Percentiles rank a stretch among this genome's conserved stretches.
Evolutionary conservation across 2,797 vertebrate species (phyloP).

Genomic region (Catharus ustulatus): DNA sequence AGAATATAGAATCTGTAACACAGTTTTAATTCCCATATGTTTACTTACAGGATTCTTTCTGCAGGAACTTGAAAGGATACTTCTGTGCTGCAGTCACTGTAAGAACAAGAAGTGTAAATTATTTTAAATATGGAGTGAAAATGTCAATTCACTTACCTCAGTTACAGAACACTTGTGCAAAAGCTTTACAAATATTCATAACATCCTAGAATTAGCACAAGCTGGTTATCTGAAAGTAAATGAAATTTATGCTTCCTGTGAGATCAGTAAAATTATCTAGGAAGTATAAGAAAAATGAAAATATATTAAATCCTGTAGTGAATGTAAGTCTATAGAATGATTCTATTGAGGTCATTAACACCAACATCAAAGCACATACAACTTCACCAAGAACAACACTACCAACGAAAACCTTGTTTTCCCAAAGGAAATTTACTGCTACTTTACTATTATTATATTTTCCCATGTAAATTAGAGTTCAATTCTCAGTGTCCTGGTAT

Average conservation of each 20-base stretch:
- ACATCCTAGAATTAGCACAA: not conserved
- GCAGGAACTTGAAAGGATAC: not conserved
- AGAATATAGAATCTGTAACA: not conserved
- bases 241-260: not conserved
- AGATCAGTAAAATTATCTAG: slow-evolving; percentile 5
- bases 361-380: not conserved
- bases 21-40: not conserved
- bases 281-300: slow-evolving; percentile 20
- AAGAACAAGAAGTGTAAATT: not conserved
- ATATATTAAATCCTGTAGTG: not conserved
- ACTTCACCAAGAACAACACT: not conserved
- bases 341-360: not conserved
- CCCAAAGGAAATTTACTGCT: slow-evolving; percentile 22
- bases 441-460: slow-evolving; percentile 8
- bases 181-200: not conserved
- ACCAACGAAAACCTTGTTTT: slow-evolving; percentile 17
- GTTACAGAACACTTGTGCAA: not conserved
- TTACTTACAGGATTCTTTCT: not conserved
- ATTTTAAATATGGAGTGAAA: not conserved
- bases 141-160: not conserved
- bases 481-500: not conserved
- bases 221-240: slow-evolving; percentile 2
- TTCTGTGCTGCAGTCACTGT: not conserved
- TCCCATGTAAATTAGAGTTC: slow-evolving; percentile 22
- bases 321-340: not conserved